Evolutionary conservation across 2,113 vertebrate genomes (phyloP).

Genomic region (Mustela lutreola): DNA sequence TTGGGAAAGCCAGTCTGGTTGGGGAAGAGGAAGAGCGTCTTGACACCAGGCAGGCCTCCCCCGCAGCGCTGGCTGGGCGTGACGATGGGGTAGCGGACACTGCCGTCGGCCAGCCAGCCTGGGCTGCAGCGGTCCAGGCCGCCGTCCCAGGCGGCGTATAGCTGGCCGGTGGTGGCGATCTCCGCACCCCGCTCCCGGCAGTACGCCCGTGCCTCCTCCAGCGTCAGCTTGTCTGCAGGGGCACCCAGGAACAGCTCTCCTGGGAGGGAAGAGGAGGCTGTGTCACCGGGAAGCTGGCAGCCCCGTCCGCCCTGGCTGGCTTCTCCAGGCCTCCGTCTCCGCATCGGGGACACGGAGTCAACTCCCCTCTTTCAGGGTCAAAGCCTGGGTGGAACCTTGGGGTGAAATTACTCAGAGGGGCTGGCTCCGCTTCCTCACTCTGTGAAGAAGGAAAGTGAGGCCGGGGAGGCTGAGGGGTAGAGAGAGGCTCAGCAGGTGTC

Average conservation of each 20-base stretch:
- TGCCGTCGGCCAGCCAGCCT: conserved; percentile 96
- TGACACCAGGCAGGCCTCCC: conserved; percentile 92
- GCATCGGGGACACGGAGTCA: background rate
- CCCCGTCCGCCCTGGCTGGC: background rate
- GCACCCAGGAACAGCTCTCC: conserved; percentile 93
- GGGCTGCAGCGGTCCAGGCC: conserved; percentile 95
- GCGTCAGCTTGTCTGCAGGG: conserved; percentile 88
- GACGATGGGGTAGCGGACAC: conserved; percentile 95
- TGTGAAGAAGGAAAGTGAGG: background rate
- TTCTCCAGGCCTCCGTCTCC: background rate
- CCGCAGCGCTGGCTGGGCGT: conserved; percentile 94
- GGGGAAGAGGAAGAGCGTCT: conserved; percentile 94
- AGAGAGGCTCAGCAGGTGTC: background rate
- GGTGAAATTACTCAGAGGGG: background rate
- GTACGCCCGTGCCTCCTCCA: conserved; percentile 90
- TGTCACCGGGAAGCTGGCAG: conserved; percentile 23
- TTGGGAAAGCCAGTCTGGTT: conserved; percentile 97
- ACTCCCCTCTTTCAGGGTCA: background rate
- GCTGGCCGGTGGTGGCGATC: conserved; percentile 93
- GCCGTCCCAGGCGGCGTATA: conserved; percentile 94
- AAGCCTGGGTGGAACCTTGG: background rate
- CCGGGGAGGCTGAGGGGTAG: background rate
- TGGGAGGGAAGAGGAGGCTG: conserved; percentile 76
- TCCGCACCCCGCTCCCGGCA: conserved; percentile 89
- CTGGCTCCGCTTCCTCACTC: background rate